Base-by-base conservation (phyloP, 2,113 vertebrate genomes). In the Leptobrachium ailaonicum region DNA sequence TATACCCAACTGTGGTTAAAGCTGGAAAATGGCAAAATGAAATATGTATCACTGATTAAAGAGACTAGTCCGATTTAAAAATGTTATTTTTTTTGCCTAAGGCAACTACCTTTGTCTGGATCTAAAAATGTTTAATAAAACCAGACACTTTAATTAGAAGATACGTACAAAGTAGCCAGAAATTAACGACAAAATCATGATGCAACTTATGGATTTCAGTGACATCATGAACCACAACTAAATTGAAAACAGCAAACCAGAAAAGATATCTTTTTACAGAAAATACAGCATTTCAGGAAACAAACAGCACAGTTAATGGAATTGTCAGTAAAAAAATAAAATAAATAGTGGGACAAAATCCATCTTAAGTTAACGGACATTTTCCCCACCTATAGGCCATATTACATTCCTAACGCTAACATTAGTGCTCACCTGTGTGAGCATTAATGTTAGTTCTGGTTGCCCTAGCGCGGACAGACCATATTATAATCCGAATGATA, bases 151-250 rank as follows among this genome's bases (percentile, higher is more conserved):
- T n/a, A 60, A 66, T 69, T 77, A 56, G n/a, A 54, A 66, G 47
- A 60, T 40, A 77, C 42, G 69, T 44, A 66, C 69, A 70, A 64
- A 69, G 53, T 69, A 77, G 54, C 64, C 64, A 77, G 66, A 66
- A 60, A 41, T 43, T 58, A 68, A 77, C 60, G 69, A n/a, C 64
- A 68, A 77, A 69, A 70, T 56, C 43, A 77, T 76, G 74, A 76
- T 76, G 74, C 74, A 76, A 54, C 54, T 67, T 43, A 76, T 67
- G 40, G 20, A 67, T 67, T 41, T 20, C 53, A 67, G 64, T 76
- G 64, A 76, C 63, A 76, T 67, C 64, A 76, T 76, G 44, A 12
- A 76, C 64, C 74, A 67, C 63, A 76, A 62, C 40, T 76, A 41
- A 56, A 76, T 67, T 54, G 47, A 76, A 76, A 76, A 53, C 73